Evolutionary conservation across 2,888 invertebrate species (phyloP), one percentile per base, ranked within the genome.

Genomic region (Pollenia griseotomentosa): DNA sequence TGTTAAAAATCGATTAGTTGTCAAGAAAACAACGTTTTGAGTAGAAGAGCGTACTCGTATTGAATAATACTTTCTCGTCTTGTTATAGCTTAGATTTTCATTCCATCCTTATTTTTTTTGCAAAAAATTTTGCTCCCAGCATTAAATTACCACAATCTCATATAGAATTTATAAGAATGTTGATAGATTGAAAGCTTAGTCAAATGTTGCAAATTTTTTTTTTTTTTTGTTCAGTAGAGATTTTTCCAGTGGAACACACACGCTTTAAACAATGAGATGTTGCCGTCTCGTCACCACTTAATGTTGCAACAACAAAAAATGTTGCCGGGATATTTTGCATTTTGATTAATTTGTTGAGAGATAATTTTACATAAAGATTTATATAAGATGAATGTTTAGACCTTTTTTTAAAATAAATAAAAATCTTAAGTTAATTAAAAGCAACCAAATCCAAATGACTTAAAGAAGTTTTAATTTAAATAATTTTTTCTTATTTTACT

Each of bases 1-100:
- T 85, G 77, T 75, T 81, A 81, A 80, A 87, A 89, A 89, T 89
- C 89, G 89, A 89, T 89, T 89, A 89, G 88, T 89, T 89, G 88
- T 88, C 86, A 88, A 88, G 88, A 89, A 88, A 88, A 87, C 83
- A 82, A 81, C 59, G 85, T 66, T 75, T 70, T 63, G 65, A 77
- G 84, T 85, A 81, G 85, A 83, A 83, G 53, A 75, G 51, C 68
- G 40, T 61, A 55, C 61, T 71, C 75, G 44, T 59, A 77, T 85
- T 81, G 59, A 85, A 81, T 77, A 81, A 85, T 74, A 83, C 44
- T 73, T 81, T 55, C 40, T 70, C 70, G 71, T 81, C 75, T 81
- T 81, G 33, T 46, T 71, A 61, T 53, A 77, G 75, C 70, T 83
- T 75, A 82, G 68, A 59, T 68, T 59, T 57, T 73, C 51, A 42